Percentiles rank a stretch among this genome's conserved stretches.
phyloP scores from a whole-genome alignment of 1,140 invertebrate genomes.

The Chionoecetes opilio region DNA sequence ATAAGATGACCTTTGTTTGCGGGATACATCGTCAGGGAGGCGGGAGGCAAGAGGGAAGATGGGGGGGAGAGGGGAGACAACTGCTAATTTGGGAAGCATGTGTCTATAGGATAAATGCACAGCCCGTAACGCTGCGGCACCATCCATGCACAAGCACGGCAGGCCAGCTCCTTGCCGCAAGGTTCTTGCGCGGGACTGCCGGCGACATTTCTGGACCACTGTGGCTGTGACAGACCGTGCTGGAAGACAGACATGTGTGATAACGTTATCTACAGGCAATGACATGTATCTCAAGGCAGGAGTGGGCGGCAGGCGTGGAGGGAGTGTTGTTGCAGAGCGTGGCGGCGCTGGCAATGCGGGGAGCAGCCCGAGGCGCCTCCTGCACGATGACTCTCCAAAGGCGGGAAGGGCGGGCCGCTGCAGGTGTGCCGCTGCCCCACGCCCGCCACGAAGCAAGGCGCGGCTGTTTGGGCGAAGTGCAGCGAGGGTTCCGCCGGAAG shows the following conservation, averaged over 20 bases:
- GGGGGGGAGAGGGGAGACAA: not conserved
- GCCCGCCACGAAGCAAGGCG: constrained; percentile 43
- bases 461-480: constrained; percentile 53
- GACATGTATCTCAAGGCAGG: not conserved
- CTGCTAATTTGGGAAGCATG: not conserved
- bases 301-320: not conserved
- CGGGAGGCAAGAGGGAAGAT: not conserved
- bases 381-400: constrained; percentile 67
- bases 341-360: constrained; percentile 9
- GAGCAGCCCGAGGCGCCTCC: constrained; percentile 52
- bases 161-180: not conserved
- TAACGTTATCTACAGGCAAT: not conserved
- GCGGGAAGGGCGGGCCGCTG: constrained; percentile 49
- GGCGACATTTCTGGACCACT: not conserved
- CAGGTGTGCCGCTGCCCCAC: constrained; percentile 56
- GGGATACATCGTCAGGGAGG: not conserved
- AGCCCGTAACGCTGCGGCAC: constrained; percentile 21
- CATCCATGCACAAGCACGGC: constrained; percentile 48
- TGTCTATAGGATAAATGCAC: not conserved
- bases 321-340: not conserved
- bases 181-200: not conserved
- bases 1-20: not conserved
- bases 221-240: not conserved
- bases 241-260: not conserved
- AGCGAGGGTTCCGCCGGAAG: constrained; percentile 60